Evolutionary conservation across 2,113 vertebrate species (phyloP).

Genomic region (Pogona vitticeps): DNA sequence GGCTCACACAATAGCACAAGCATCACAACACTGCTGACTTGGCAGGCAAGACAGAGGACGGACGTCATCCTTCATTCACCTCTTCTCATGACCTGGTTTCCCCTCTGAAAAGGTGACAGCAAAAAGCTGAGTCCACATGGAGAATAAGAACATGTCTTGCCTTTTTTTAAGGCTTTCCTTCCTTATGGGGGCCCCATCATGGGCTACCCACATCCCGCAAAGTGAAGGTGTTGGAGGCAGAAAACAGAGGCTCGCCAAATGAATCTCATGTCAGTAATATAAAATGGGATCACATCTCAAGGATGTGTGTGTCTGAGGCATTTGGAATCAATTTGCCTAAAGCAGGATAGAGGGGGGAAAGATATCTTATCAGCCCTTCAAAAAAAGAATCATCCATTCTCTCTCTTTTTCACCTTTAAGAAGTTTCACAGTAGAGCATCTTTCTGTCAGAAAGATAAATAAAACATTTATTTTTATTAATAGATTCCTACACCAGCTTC

Average conservation of each 20-base stretch:
- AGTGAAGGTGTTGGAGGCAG: not conserved
- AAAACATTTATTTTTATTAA: slow-evolving; percentile 38
- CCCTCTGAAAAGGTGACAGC: slow-evolving; percentile 31
- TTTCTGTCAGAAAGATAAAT: too few relatives aligned
- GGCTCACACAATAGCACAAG: not conserved
- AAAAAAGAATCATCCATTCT: slow-evolving; percentile 53
- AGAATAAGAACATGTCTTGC: not conserved
- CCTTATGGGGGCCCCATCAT: not conserved
- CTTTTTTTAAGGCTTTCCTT: not conserved
- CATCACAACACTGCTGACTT: not conserved
- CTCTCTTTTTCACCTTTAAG: slow-evolving; percentile 32
- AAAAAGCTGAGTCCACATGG: slow-evolving; percentile 39
- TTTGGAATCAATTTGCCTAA: slow-evolving; percentile 49
- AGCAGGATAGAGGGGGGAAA: not conserved
- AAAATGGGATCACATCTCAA: slow-evolving; percentile 53
- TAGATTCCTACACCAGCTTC: slow-evolving; percentile 13
- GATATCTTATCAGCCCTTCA: slow-evolving; percentile 48
- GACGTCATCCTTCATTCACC: slow-evolving; percentile 29
- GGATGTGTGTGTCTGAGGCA: slow-evolving; percentile 7
- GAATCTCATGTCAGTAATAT: slow-evolving; percentile 38
- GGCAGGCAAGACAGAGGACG: slow-evolving; percentile 11
- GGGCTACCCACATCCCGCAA: slow-evolving; percentile 28
- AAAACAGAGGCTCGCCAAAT: slow-evolving; percentile 39
- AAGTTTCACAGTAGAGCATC: slow-evolving; percentile 43
- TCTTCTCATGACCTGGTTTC: slow-evolving; percentile 55